A percentile compares a stretch with the other conserved stretches of the same genome.
phyloP scores from a whole-genome alignment of 2,797 vertebrate species.

The Peromyscus attwateri region DNA sequence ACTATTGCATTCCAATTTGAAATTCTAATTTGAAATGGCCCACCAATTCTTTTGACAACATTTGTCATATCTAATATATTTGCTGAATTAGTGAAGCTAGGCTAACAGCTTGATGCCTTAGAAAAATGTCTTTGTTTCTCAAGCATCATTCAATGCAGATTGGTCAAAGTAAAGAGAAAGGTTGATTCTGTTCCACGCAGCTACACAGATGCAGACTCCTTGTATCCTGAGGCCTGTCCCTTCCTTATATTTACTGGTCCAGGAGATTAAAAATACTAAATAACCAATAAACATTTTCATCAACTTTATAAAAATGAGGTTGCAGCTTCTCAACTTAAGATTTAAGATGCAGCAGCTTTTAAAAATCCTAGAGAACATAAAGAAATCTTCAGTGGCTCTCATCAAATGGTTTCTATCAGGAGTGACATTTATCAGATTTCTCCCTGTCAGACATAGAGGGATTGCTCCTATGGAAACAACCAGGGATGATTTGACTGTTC shows the following conservation, averaged over 20 bases:
- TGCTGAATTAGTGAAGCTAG: neutral
- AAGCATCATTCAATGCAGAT: neutral
- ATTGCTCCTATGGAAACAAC: neutral
- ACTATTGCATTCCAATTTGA: conserved; percentile 8
- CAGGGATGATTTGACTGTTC: neutral
- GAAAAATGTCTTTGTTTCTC: neutral
- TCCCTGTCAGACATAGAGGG: neutral
- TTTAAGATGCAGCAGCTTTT: neutral
- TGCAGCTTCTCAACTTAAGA: neutral
- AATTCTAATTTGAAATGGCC: conserved; percentile 4
- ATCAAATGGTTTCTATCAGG: neutral
- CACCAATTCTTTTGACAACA: neutral
- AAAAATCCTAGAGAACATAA: neutral
- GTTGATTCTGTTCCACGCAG: neutral
- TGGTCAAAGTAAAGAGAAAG: neutral
- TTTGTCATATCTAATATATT: neutral
- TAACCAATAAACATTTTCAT: neutral
- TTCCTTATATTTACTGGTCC: neutral
- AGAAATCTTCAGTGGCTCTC: neutral
- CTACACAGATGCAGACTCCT: neutral
- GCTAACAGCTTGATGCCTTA: neutral
- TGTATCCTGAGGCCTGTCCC: neutral
- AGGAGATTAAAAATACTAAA: neutral
- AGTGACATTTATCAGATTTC: neutral
- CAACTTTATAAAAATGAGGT: neutral